Conservation (phyloP, 2,888 invertebrate species). For the Andrena flavipes region DNA sequence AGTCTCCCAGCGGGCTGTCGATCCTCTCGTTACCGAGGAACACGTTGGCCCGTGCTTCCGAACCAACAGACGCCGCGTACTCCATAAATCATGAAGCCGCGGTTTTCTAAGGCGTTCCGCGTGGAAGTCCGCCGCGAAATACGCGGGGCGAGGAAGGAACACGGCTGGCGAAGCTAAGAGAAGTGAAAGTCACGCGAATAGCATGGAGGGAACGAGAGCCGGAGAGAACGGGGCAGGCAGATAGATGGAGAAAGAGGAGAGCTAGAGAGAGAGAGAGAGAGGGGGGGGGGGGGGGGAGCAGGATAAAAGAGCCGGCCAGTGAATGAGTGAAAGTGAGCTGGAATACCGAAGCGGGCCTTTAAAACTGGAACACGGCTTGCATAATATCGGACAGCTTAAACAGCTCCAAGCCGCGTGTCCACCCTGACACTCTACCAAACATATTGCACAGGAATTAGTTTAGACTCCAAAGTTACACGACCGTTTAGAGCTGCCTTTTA, state of each 20-base stretch:
- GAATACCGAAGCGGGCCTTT: constrained; percentile 79
- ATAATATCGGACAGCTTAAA: constrained; percentile 80
- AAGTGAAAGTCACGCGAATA: constrained; percentile 78
- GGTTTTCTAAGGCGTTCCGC: constrained; percentile 56
- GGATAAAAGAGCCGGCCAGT: constrained; percentile 75
- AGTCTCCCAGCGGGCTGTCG: too few relatives aligned
- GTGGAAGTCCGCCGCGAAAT: constrained; percentile 45
- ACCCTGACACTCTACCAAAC: constrained; percentile 32
- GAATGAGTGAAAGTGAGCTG: constrained; percentile 83
- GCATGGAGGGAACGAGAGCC: constrained; percentile 31
- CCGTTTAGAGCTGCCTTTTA: neutral
- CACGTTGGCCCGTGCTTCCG: neutral
- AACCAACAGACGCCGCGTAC: constrained; percentile 8
- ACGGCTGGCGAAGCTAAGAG: constrained; percentile 68
- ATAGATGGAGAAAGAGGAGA: constrained; percentile 44
- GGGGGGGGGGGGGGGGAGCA: constrained; percentile 28
- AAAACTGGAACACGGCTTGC: constrained; percentile 83
- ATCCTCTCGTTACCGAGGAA: too few relatives aligned
- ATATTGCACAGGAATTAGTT: constrained; percentile 36
- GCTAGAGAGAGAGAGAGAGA: constrained; percentile 26
- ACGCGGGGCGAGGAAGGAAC: constrained; percentile 58
- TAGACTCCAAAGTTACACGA: neutral
- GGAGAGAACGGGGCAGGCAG: constrained; percentile 32
- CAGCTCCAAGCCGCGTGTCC: constrained; percentile 73
- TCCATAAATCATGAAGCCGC: constrained; percentile 53